A percentile compares a stretch with the other conserved stretches of the same genome.
Evolutionary conservation across 2,888 invertebrate genomes (phyloP).

Genomic region (Lutraria lutraria): DNA sequence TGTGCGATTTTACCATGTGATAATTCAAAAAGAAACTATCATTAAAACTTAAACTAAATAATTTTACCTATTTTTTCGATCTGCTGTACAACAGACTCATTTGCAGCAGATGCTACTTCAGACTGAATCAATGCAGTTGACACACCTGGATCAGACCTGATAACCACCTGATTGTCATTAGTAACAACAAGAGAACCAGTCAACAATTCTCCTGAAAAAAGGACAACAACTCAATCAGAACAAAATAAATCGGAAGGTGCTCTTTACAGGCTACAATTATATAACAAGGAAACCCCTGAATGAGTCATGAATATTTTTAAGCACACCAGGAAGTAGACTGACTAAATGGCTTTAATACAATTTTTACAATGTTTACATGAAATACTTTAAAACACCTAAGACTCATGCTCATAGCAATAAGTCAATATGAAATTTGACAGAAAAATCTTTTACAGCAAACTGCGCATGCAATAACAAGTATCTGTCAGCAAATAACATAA

Average conservation of each 20-base stretch:
- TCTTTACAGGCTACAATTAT: too few species aligned
- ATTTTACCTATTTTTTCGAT: not conserved
- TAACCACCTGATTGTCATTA: not conserved
- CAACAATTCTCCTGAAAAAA: constrained; percentile 32
- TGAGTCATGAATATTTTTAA: too few species aligned
- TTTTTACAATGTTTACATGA: not conserved
- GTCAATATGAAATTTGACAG: too few species aligned
- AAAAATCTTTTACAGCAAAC: too few species aligned
- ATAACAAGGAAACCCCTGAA: too few species aligned
- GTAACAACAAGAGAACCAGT: constrained; percentile 17
- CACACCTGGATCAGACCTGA: not conserved
- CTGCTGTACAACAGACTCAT: not conserved
- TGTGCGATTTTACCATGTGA: too few species aligned
- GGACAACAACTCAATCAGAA: not conserved
- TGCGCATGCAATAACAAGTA: too few species aligned
- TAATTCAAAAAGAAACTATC: too few species aligned
- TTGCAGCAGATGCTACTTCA: not conserved
- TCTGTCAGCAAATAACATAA: too few species aligned
- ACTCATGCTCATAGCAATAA: too few species aligned
- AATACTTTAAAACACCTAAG: too few species aligned
- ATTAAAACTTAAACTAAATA: too few species aligned
- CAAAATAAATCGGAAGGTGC: not conserved
- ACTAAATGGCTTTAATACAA: not conserved
- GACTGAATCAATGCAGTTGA: not conserved
- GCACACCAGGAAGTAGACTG: not conserved